Base-by-base conservation (phyloP, 2,797 vertebrate genomes). In the Danio choprae region DNA sequence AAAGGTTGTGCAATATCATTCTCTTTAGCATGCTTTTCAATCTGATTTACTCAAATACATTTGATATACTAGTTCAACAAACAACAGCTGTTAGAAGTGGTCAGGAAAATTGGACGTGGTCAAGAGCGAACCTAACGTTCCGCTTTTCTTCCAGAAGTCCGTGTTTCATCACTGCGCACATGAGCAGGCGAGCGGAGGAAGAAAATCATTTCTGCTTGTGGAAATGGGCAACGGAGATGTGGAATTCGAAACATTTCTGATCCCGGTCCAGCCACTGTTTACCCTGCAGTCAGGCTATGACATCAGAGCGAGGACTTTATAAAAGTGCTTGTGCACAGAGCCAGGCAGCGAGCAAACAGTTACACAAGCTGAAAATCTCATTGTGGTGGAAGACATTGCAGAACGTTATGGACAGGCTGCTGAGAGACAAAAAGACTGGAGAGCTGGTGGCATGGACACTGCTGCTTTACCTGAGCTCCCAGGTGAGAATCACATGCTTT, bases 161-260 rank as follows among this genome's bases (percentile, higher is more conserved):
- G 41, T 82, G 71, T 84, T 83, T 76, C 50, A 64, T 75, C 48
- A 59, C 38, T 76, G 80, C 59, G 51, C 7, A 4, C 40, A 40
- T 76, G 62, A 74, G 75, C 51, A 60, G 55, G 20, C 68, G 36
- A 72, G 51, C 15, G 8, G 76, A 62, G 74, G 68, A 68, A 56
- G 85, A 81, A 84, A 83, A 84, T 79, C 72, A 84, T 79, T 88
- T 87, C 79, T 91, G 89, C 86, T 89, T 88, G 86, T 90, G 88
- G 91, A 91, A 91, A 90, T 88, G 86, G 89, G 90, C 87, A 90
- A 89, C 81, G 85, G 86, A 88, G 89, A 90, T 91, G 90, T 92
- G 92, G 94, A 95, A 95, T 94, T 91, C 84, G 87, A 94, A 94
- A 91, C 92, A 94, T 95, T 92, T 93, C 87, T 90, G 88, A 91